phyloP scores from a whole-genome alignment of 2,113 vertebrate genomes.

The Cheilinus undulatus region DNA sequence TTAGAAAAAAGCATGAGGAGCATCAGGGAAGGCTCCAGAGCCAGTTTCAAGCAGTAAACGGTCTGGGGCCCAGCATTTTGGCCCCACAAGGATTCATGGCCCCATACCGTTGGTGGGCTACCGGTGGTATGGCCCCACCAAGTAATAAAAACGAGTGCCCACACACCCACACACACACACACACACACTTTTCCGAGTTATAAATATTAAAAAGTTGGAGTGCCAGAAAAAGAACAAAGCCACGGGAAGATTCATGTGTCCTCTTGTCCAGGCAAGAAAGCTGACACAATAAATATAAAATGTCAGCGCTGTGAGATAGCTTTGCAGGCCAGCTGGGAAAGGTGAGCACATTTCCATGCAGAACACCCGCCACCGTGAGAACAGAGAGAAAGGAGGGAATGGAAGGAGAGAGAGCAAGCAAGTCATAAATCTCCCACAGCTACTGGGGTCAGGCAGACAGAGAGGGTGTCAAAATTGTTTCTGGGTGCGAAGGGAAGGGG shows the following conservation, averaged over 20 bases:
- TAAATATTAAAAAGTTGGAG: slow-evolving; percentile 13
- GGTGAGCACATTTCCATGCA: slow-evolving; percentile 71
- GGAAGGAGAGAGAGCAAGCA: slow-evolving; percentile 43
- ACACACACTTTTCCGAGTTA: too few species aligned
- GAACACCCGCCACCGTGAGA: slow-evolving; percentile 66
- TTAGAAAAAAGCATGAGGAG: too few species aligned
- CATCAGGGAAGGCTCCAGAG: too few species aligned
- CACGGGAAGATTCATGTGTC: slow-evolving; percentile 4
- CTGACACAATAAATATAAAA: slow-evolving; percentile 64
- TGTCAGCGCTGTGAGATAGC: slow-evolving; percentile 41
- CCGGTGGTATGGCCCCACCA: too few species aligned
- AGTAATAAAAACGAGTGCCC: too few species aligned
- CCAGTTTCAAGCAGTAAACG: too few species aligned
- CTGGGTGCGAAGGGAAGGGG: slow-evolving; percentile 58
- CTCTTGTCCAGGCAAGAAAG: slow-evolving; percentile 41
- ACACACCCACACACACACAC: too few species aligned
- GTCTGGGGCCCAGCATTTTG: too few species aligned
- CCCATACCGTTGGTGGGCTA: too few species aligned
- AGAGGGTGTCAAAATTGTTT: slow-evolving; percentile 75
- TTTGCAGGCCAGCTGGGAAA: slow-evolving; percentile 54
- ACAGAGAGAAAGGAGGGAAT: slow-evolving; percentile 37
- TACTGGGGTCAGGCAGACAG: slow-evolving; percentile 66
- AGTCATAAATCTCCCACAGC: slow-evolving; percentile 77
- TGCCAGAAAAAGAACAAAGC: slow-evolving; percentile 16
- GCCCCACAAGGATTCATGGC: too few species aligned